Evolutionary conservation across 2,797 vertebrate species (phyloP).

Genomic region (Emydoidea blandingii): DNA sequence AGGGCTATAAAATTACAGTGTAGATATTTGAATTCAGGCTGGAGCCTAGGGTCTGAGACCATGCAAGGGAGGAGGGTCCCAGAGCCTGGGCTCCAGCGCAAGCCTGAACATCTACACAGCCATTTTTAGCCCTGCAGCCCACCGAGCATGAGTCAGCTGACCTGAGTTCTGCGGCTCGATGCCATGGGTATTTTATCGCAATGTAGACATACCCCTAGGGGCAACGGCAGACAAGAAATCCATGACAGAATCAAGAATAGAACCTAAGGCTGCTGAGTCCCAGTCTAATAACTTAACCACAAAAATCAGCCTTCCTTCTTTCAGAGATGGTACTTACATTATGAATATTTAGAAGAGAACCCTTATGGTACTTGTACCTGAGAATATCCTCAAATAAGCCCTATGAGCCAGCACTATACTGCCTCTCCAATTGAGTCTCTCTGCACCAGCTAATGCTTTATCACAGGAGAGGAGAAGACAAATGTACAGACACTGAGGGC

Average conservation of each 20-base stretch:
- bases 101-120: not conserved
- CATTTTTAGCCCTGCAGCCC: not conserved
- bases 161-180: not conserved
- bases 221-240: not conserved
- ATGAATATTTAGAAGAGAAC: not conserved
- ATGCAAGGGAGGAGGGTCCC: not conserved
- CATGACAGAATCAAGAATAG: not conserved
- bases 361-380: not conserved
- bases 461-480: constrained; percentile 6
- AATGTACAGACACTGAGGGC: not conserved
- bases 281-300: not conserved
- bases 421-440: constrained; percentile 14
- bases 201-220: not conserved
- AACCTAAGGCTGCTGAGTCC: not conserved
- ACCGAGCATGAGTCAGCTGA: not conserved
- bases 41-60: not conserved
- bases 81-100: not conserved
- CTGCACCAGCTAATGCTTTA: not conserved
- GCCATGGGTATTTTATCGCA: not conserved
- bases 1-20: not conserved
- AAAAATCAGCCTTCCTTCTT: not conserved
- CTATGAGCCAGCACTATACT: not conserved
- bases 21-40: not conserved
- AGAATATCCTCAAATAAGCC: not conserved
- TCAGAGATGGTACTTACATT: not conserved